A percentile compares a stretch with the other conserved stretches of the same genome.
Conservation (phyloP, 2,113 vertebrate genomes). For the Pedionomus torquatus region DNA sequence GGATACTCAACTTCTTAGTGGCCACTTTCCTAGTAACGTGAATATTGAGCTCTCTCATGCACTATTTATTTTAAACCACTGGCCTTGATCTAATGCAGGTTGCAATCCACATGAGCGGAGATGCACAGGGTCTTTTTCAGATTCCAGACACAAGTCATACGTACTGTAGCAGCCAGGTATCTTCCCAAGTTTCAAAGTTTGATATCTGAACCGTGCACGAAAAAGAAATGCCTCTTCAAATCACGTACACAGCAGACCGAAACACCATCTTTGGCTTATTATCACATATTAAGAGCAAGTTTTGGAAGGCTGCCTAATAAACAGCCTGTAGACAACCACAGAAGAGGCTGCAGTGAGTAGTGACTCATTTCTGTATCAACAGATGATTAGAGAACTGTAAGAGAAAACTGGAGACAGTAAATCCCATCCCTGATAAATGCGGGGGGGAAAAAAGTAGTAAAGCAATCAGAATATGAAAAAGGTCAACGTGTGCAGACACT, state of each 20-base stretch:
- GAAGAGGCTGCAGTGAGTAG: neutral
- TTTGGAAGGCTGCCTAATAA: neutral
- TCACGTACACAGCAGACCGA: neutral
- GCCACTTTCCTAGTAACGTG: neutral
- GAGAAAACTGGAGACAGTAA: neutral
- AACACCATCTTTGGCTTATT: neutral
- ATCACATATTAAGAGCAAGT: neutral
- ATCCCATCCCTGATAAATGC: slow-evolving; percentile 9
- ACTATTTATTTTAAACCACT: neutral
- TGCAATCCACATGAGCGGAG: neutral
- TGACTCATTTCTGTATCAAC: neutral
- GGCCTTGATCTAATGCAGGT: neutral
- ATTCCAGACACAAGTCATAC: neutral
- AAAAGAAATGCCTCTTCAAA: neutral
- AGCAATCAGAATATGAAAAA: neutral
- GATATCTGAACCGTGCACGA: neutral
- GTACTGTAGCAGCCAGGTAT: neutral
- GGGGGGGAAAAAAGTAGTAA: neutral
- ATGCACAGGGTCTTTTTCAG: neutral
- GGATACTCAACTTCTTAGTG: neutral
- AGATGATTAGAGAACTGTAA: neutral
- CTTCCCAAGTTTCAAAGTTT: neutral
- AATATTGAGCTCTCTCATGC: neutral
- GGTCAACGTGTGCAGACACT: neutral
- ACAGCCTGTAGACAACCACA: neutral